Evolutionary conservation across 2,797 vertebrate genomes (phyloP), one percentile per base, ranked within the genome.

Genomic region (Oreochromis mossambicus): DNA sequence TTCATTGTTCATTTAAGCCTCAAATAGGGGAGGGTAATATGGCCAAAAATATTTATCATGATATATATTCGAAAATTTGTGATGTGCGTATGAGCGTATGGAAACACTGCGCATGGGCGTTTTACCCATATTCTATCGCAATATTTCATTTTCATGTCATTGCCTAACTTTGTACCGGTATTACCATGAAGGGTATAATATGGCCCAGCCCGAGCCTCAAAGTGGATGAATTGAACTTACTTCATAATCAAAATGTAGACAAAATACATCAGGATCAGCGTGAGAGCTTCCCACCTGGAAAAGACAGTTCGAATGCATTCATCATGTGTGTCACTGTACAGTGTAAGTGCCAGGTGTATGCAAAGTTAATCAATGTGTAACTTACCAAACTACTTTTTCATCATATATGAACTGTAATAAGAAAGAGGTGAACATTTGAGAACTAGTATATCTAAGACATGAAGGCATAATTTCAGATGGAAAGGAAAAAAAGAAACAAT

Each of bases 211-310:
- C 4, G 26, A 52, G 9, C n/a, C 9, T 50, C 68, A 50, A n/a
- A 50, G 43, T 50, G 70, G 24, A 75, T 32, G 15, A 32, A 19
- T 0, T 24, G 13, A 58, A 97, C 98, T 98, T 97, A 99, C 98
- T 99, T 99, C 98, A 99, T 99, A 88, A 99, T 98, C 85, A 98
- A 19, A 90, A 99, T 99, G 96, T 99, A 99, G 95, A 98, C 95
- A 43, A 97, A 68, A 15, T 99, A 99, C 97, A 99, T 98, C 90
- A 97, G 90, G 81, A 99, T 96, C 63, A 99, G 93, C 21, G 97
- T 97, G 75, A 99, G 95, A 43, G 98, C 98, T 91, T 99, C 98
- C 97, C 97, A 98, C 98, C 98, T 99, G 94, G 26, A 92, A 95
- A 91, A 77, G 83, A 91, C 6, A 82, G 8, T 46, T 34, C 2